Conservation (phyloP, 2,113 vertebrate genomes). For the human region GRCh38 chrX:84495501-84496000, state of each 20-base stretch:
- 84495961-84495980: neutral
- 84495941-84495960: neutral
- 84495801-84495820: neutral
- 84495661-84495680: neutral
- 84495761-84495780: neutral
- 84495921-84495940: neutral
- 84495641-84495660: neutral
- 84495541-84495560: no score
- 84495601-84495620: neutral
- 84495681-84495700: neutral
- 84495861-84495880: neutral
- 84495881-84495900: neutral
- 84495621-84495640: neutral
- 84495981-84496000: neutral
- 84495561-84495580: neutral
- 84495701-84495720: neutral
- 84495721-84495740: neutral
- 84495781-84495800: neutral
- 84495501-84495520: conserved; percentile 1
- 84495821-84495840: neutral
- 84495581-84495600: neutral
- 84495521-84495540: neutral
- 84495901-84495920: neutral
- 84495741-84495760: neutral
- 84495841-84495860: neutral